Evolutionary conservation across 2,797 vertebrate species (phyloP), one percentile per base, ranked within the genome.

Genomic region (Artibeus lituratus): DNA sequence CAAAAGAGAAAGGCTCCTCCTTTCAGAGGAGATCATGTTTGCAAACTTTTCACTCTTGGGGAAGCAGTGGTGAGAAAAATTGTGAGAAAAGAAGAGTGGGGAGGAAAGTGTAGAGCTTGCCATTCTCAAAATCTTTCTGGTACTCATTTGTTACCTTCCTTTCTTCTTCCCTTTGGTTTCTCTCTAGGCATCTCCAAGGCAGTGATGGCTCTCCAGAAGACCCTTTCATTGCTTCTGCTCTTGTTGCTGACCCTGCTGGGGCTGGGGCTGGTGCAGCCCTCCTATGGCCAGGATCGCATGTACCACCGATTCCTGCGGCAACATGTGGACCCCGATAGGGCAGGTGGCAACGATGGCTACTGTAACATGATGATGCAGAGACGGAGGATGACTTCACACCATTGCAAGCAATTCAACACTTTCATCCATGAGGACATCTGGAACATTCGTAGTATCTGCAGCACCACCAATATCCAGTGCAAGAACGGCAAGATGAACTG

Each of bases 291-390:
- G 80, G 2, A 67, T 37, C 2, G 0, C 19, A 97, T 90, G 97
- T 97, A 97, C 87, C 93, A 97, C 0, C 53, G 96, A 35, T 98
- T 98, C 85, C 69, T 82, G 83, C 53, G 77, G 42, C 97, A 98
- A 62, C 98, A 98, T 0, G 87, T 98, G 12, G 94, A 97, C 76
- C 67, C 94, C 15, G 21, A 39, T 3, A 65, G 3, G 18, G 47
- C 42, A n/a, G 76, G 74, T 3, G 74, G 92, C 59, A 76, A 51
- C 37, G 86, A 93, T 9, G 12, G 21, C 29, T 98, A 98, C 96
- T 98, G 98, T 95, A 97, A 97, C 57, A 0, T 83, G 73, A 96
- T 98, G 97, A 98, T 98, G 96, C 97, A 97, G 6, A 96, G 94
- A 49, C 85, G 97, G 42, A 94, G 21, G 65, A 98, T 98, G 98